These are phyloP conservation scores for Molossus alvarezi DNA, from an alignment of 2,797 vertebrate genomes.

Conservation along the genomic window DNA sequence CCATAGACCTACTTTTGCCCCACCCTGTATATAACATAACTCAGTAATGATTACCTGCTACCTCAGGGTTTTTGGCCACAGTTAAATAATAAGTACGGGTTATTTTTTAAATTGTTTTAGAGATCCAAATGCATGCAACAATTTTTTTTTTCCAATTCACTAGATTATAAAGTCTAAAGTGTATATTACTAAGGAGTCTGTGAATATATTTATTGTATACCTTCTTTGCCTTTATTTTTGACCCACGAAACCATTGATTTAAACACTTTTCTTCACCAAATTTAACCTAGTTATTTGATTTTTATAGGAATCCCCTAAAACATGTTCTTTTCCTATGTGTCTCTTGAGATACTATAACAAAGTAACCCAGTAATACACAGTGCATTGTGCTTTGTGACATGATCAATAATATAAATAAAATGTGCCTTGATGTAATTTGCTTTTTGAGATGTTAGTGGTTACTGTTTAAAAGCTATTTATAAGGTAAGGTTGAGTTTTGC, in stretches of 20 bases:
- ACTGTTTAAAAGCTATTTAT: slow-evolving; percentile 79
- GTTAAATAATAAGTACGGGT: neutral
- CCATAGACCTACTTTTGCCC: neutral
- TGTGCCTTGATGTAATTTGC: slow-evolving; percentile 41
- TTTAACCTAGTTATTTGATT: neutral
- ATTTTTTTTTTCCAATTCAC: slow-evolving; percentile 15
- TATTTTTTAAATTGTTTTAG: neutral
- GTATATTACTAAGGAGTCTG: neutral
- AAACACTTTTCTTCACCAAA: neutral
- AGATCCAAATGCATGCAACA: neutral
- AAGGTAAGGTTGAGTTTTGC: slow-evolving; percentile 57
- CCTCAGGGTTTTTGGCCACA: neutral
- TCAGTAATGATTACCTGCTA: neutral
- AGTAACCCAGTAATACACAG: neutral
- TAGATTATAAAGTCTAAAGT: neutral
- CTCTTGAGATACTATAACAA: neutral
- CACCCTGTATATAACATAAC: neutral
- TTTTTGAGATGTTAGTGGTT: slow-evolving; percentile 63
- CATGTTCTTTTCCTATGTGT: neutral
- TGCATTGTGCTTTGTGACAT: neutral
- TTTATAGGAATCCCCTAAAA: neutral
- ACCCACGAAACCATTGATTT: neutral
- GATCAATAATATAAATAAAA: slow-evolving; percentile 60
- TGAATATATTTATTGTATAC: neutral
- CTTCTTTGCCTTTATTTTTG: neutral